Evolutionary conservation across 2,888 invertebrate species (phyloP), one percentile per base, ranked within the genome.

Genomic region (Chesias legatella): DNA sequence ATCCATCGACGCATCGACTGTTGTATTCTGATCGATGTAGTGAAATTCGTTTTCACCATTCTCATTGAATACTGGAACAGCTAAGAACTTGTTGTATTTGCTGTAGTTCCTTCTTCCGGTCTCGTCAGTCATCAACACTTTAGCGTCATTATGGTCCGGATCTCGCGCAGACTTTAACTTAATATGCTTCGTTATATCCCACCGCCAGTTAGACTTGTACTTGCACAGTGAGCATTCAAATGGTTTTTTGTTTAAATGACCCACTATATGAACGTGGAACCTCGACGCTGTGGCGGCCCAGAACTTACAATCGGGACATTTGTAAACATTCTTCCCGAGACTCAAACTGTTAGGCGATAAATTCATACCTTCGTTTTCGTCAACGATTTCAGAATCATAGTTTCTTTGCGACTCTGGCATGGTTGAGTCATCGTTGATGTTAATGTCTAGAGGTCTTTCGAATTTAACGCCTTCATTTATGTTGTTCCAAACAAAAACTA

Each of bases 161-260:
- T 96, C 96, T 51, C 95, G 90, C 10, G 94, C 94, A 5, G 95
- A 94, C 86, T 96, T 97, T 61, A 97, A 88, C 65, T 96, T 94
- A 53, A 98, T 97, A 77, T 98, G 98, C 76, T 98, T 96, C 13
- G 96, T 96, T 46, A 98, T 96, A 82, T 98, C 98, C 95, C 97
- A 98, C 52, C 97, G 92, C 97, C 98, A 98, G 73, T 98, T 98
- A 17, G 97, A 97, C 59, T 96, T 93, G 71, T 97, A 96, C 36
- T 95, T 94, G 83, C 98, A 98, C 8, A 95, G 89, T 0, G 98
- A 97, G 82, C 98, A 98, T 79, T 97, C 96, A 76, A 97, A 98
- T 0, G 98, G 98, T 70, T 97, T 96, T 70, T 95, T 94, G 77
- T 97, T 97, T 54, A 96, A 89, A 79, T 97, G 97, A 1, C 96